Evolutionary conservation across 2,888 invertebrate genomes (phyloP).

Genomic region (Nipponacmea schrenckii): DNA sequence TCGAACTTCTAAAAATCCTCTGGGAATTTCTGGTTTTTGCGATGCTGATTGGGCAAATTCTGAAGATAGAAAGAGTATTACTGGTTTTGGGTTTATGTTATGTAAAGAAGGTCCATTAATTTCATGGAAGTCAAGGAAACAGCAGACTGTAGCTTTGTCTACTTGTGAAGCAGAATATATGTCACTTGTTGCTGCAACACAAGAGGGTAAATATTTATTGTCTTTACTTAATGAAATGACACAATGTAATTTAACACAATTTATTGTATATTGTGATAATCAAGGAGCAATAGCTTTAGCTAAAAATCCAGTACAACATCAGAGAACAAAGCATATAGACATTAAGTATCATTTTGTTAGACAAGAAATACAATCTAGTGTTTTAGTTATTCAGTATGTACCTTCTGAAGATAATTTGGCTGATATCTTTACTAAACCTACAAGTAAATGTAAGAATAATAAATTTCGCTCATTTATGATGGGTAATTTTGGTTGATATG

Average conservation of each 20-base stretch:
- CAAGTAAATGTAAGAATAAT: no score
- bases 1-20: constrained; percentile 1
- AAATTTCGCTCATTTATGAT: no score
- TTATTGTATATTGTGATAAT: constrained; percentile 25
- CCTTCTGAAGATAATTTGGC: neutral
- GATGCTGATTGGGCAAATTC: neutral
- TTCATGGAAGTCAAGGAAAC: constrained; percentile 25
- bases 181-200: constrained; percentile 27
- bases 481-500: no score
- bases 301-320: constrained; percentile 29
- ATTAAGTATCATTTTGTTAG: constrained; percentile 33
- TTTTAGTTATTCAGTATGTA: neutral
- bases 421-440: constrained; percentile 7
- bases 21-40: neutral
- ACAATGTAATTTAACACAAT: neutral
- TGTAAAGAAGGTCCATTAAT: neutral
- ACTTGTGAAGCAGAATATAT: constrained; percentile 41
- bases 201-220: constrained; percentile 23
- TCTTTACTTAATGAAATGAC: neutral
- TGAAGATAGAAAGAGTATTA: no score
- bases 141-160: constrained; percentile 30
- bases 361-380: neutral
- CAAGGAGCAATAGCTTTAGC: constrained; percentile 29
- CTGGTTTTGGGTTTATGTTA: neutral
- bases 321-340: constrained; percentile 38